Percentiles rank a stretch among this genome's conserved stretches.
Evolutionary conservation across 1,140 invertebrate species (phyloP).

Genomic region (Drosophila tropicalis): DNA sequence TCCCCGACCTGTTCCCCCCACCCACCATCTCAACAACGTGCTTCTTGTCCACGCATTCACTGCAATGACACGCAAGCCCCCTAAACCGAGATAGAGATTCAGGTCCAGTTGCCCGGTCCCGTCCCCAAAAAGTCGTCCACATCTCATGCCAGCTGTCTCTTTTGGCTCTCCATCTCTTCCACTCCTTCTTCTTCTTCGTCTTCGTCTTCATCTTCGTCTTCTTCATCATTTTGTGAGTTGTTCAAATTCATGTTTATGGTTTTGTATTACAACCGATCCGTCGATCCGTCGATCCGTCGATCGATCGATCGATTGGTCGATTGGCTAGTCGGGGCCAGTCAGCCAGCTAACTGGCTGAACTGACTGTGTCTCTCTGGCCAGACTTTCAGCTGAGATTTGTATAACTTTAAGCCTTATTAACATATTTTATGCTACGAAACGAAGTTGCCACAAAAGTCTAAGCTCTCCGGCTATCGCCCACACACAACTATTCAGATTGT

Average conservation of each 20-base stretch:
- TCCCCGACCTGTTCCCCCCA: too few species aligned
- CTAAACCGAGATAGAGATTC: conserved; percentile 12
- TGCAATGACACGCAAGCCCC: conserved; percentile 51
- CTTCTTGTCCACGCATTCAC: conserved; percentile 7
- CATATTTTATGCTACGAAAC: conserved; percentile 72
- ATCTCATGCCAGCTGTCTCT: conserved; percentile 18
- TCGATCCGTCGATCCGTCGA: conserved; percentile 32
- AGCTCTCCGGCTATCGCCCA: conserved; percentile 44
- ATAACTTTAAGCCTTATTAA: conserved; percentile 80
- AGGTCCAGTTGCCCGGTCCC: conserved; percentile 3
- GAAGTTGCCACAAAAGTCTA: conserved; percentile 49
- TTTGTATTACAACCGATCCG: conserved; percentile 61
- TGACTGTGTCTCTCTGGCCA: neutral
- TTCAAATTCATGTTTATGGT: conserved; percentile 58
- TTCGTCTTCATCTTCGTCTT: conserved; percentile 44
- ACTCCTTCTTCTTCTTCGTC: conserved; percentile 31
- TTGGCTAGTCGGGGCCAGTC: neutral
- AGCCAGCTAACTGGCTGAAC: conserved; percentile 5
- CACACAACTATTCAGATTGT: conserved; percentile 27
- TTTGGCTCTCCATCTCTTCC: conserved; percentile 22
- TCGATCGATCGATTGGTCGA: neutral
- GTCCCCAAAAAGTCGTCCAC: conserved; percentile 7
- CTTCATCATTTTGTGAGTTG: conserved; percentile 47
- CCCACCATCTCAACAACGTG: too few species aligned
- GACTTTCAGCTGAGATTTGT: conserved; percentile 46